phyloP scores from a whole-genome alignment of 1,140 invertebrate species.

The Cyrtorhinus lividipennis region DNA sequence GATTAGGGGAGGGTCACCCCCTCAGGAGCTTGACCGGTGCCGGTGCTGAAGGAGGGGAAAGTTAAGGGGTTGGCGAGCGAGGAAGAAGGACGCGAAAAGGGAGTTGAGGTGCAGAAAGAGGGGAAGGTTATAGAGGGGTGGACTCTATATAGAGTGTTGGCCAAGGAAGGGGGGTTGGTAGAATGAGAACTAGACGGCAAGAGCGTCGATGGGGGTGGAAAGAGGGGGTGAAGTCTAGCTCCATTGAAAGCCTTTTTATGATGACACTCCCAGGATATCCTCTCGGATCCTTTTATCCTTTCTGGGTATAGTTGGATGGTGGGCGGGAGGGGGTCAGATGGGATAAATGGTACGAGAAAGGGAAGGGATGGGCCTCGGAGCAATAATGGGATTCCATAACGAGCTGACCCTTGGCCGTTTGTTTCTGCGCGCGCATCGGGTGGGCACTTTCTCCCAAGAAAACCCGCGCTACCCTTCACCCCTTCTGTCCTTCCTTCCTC shows the following conservation, averaged over 20 bases:
- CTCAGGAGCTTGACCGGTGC: background rate
- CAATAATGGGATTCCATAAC: slow-evolving; percentile 16
- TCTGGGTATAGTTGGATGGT: background rate
- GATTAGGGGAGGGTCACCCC: background rate
- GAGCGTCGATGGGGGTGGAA: background rate
- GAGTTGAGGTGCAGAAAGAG: background rate
- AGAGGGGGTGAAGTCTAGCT: background rate
- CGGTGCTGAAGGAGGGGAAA: background rate
- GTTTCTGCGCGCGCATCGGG: slow-evolving; percentile 11
- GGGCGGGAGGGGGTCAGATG: background rate
- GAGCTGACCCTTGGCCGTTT: slow-evolving; percentile 14
- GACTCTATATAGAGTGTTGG: background rate
- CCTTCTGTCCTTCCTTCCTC: background rate
- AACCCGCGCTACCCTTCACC: too few relatives aligned
- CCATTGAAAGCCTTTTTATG: slow-evolving; percentile 17
- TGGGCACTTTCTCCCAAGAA: slow-evolving; percentile 6
- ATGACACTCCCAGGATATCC: slow-evolving; percentile 16
- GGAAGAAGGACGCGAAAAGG: background rate
- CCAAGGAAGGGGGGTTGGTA: background rate
- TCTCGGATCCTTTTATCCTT: slow-evolving; percentile 15
- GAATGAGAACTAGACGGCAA: background rate
- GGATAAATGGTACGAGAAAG: background rate
- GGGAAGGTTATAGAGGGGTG: background rate
- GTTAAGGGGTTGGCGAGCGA: background rate
- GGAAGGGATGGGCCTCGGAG: background rate